A percentile compares a stretch with the other conserved stretches of the same genome.
phyloP scores from a whole-genome alignment of 2,888 invertebrate genomes.

The Drosophila histrio region DNA sequence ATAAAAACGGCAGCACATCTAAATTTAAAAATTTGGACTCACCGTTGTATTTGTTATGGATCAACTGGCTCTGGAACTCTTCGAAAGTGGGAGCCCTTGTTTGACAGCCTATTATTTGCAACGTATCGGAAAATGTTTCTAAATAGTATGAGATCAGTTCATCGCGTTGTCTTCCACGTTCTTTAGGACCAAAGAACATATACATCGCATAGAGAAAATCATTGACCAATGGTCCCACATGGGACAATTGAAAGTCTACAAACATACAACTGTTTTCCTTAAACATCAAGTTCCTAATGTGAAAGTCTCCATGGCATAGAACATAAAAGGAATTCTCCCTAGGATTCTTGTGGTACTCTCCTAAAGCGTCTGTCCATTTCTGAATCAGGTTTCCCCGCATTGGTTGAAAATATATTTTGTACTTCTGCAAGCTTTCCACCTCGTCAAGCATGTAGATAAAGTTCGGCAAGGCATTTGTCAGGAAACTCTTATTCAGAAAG shows the following conservation, averaged over 20 bases:
- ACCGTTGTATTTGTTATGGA: slow-evolving; percentile 57
- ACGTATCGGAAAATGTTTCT: slow-evolving; percentile 38
- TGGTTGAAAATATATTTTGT: slow-evolving; percentile 48
- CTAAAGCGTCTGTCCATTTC: slow-evolving; percentile 20
- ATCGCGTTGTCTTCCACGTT: slow-evolving; percentile 45
- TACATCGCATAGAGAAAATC: slow-evolving; percentile 68
- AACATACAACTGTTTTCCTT: slow-evolving; percentile 57
- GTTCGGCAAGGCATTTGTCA: slow-evolving; percentile 45
- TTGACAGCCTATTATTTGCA: slow-evolving; percentile 49
- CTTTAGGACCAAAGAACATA: slow-evolving; percentile 57
- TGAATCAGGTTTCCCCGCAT: slow-evolving; percentile 36
- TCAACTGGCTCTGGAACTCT: slow-evolving; percentile 50
- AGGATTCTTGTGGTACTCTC: slow-evolving; percentile 48
- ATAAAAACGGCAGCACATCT: background rate
- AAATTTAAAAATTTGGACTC: slow-evolving; percentile 27
- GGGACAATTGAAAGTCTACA: slow-evolving; percentile 67
- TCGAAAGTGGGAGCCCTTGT: slow-evolving; percentile 54
- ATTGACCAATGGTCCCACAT: slow-evolving; percentile 57
- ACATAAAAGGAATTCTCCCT: slow-evolving; percentile 49
- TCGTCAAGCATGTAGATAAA: slow-evolving; percentile 54
- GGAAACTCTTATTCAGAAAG: slow-evolving; percentile 27
- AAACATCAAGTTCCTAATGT: slow-evolving; percentile 72
- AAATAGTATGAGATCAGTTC: slow-evolving; percentile 66
- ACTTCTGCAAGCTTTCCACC: slow-evolving; percentile 42
- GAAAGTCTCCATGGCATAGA: slow-evolving; percentile 74